Evolutionary conservation across 2,888 invertebrate genomes (phyloP), one percentile per base, ranked within the genome.

Genomic region (Ariolimax columbianus): DNA sequence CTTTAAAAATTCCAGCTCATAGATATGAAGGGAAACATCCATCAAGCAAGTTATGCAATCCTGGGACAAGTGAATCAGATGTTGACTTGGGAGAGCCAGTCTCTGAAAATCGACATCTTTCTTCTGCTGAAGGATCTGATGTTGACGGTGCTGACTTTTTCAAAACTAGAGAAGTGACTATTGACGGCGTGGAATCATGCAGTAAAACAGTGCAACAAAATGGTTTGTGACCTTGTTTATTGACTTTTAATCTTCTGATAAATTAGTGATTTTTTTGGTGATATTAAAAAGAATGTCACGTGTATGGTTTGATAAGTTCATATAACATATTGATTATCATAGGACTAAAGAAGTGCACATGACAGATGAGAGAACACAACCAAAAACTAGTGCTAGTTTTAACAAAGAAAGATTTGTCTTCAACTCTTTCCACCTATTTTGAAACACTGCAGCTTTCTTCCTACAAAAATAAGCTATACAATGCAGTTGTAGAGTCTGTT

Each of bases 71-170:
- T 30, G 82, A 63, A 2, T 82, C 82, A 63, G 38, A 38, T 82
- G 82, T 82, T 33, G 82, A 82, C 73, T 14, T 23, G 36, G 77
- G 30, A 73, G 73, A 73, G 11, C 11, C 30, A 14, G 4, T 43
- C 14, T n/a, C 43, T 47, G 33, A 51, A 75, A 19, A 33, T 43
- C 30, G 33, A 43, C 14, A 33, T 75, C 1, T 2, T 19, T 0
- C 75, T 33, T 51, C 17, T 19, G 75, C 30, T 75, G 51, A 7
- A 51, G 51, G 75, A 3, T 75, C 75, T 75, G 75, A 51, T 51
- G 75, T 75, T 75, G 51, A 75, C 33, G 75, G 51, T 33, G 33
- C 75, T 51, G 3, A 3, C 19, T 33, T 47, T 23, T 6, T 17
- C 30, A 26, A n/a, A 11, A 17, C 43, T 19, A 51, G 51, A 51